Evolutionary conservation across 2,113 vertebrate species (phyloP).

Genomic region (Thamnophis sirtalis): DNA sequence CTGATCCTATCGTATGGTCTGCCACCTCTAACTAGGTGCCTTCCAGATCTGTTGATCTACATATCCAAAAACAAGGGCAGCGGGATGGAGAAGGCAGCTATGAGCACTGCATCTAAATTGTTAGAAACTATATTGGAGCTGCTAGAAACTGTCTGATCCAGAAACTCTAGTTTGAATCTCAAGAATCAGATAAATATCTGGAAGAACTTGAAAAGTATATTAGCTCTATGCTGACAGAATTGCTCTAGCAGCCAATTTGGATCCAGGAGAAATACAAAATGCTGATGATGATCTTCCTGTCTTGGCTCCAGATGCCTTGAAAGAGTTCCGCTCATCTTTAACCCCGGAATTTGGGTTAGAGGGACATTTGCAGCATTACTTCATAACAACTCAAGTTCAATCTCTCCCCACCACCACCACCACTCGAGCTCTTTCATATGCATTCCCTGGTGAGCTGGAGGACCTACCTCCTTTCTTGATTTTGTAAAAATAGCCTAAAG

Average conservation of each 20-base stretch:
- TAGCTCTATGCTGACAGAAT: neutral
- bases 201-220: neutral
- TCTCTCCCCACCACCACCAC: neutral
- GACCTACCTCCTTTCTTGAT: neutral
- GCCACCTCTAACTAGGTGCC: too few species aligned
- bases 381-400: neutral
- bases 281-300: neutral
- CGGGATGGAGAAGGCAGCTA: neutral
- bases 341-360: neutral
- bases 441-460: neutral
- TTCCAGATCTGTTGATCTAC: neutral
- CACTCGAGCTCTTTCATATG: neutral
- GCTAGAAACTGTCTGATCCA: neutral
- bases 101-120: neutral
- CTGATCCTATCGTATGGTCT: neutral
- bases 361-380: neutral
- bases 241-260: neutral
- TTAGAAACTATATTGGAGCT: neutral
- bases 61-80: conserved; percentile 42
- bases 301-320: neutral
- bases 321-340: neutral
- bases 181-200: neutral
- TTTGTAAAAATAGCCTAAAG: neutral
- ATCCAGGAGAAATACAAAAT: neutral
- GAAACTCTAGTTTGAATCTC: neutral